Percentiles rank a stretch among this genome's conserved stretches.
These are phyloP conservation scores for Trichogramma pretiosum DNA, from an alignment of 1,140 invertebrate genomes.

Conservation along the genomic window DNA sequence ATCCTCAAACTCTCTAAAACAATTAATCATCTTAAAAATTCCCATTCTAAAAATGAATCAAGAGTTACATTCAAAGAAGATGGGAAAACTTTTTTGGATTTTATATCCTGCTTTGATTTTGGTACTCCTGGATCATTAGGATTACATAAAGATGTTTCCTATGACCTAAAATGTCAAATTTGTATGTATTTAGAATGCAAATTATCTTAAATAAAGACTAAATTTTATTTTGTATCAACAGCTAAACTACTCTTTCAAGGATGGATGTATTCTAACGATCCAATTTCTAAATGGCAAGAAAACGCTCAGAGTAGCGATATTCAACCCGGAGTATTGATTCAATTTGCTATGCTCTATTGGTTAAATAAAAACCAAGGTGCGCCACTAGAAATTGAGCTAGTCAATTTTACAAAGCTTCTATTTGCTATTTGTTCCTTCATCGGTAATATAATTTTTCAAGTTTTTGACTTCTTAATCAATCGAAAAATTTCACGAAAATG, in stretches of 20 bases:
- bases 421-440: constrained; percentile 39
- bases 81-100: constrained; percentile 37
- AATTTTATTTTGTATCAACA: constrained; percentile 32
- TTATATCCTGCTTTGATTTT: constrained; percentile 51
- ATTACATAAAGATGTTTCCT: constrained; percentile 28
- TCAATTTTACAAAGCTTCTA: constrained; percentile 44
- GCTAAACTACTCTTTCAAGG: constrained; percentile 55
- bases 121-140: constrained; percentile 31
- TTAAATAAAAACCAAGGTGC: constrained; percentile 44
- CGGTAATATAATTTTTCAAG: constrained; percentile 23
- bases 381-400: constrained; percentile 39
- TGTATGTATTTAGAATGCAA: constrained; percentile 23
- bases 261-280: constrained; percentile 48
- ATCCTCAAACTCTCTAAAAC: constrained; percentile 32
- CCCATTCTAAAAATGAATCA: constrained; percentile 17
- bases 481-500: too few species aligned
- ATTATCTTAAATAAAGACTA: constrained; percentile 12
- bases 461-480: background rate
- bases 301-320: constrained; percentile 49
- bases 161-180: constrained; percentile 34
- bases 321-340: constrained; percentile 51
- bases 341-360: constrained; percentile 59
- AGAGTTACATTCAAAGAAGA: constrained; percentile 42
- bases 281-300: constrained; percentile 42
- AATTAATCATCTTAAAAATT: constrained; percentile 23